Evolutionary conservation across 2,888 invertebrate species (phyloP).

Genomic region (Timema cristinae): DNA sequence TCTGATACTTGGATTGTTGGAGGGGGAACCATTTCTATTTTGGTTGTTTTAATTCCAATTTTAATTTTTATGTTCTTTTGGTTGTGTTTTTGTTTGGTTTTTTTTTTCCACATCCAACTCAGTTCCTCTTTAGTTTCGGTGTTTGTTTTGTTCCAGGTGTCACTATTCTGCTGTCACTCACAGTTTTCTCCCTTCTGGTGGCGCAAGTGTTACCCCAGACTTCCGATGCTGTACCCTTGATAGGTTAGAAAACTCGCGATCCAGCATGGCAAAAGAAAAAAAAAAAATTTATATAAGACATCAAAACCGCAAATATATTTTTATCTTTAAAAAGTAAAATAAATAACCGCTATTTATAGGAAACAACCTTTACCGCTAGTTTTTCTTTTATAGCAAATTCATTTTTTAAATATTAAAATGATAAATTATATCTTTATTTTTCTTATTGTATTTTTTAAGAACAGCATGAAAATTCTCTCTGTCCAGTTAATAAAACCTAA

Average conservation of each 20-base stretch:
- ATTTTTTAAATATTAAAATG: no score
- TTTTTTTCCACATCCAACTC: not conserved
- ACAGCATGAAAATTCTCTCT: no score
- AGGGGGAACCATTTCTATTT: slow-evolving; percentile 32
- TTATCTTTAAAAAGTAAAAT: no score
- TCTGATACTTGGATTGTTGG: slow-evolving; percentile 38
- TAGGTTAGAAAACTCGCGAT: slow-evolving; percentile 61
- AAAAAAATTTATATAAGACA: not conserved
- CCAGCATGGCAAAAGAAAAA: slow-evolving; percentile 15
- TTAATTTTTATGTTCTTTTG: slow-evolving; percentile 2
- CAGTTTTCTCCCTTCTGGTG: slow-evolving; percentile 98
- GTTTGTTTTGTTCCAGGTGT: slow-evolving; percentile 68
- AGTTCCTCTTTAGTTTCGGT: slow-evolving; percentile 18
- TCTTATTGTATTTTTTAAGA: no score
- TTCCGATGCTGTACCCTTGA: slow-evolving; percentile 97
- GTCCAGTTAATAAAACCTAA: no score
- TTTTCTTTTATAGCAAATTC: no score
- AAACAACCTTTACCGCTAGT: no score
- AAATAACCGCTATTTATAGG: no score
- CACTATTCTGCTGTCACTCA: slow-evolving; percentile 98
- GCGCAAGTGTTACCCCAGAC: slow-evolving; percentile 99
- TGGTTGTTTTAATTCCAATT: not conserved
- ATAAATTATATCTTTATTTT: no score
- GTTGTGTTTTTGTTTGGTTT: slow-evolving; percentile 22
- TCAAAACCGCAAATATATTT: no score